Conservation (phyloP, 2,888 invertebrate species). For the Candidula unifasciata region DNA sequence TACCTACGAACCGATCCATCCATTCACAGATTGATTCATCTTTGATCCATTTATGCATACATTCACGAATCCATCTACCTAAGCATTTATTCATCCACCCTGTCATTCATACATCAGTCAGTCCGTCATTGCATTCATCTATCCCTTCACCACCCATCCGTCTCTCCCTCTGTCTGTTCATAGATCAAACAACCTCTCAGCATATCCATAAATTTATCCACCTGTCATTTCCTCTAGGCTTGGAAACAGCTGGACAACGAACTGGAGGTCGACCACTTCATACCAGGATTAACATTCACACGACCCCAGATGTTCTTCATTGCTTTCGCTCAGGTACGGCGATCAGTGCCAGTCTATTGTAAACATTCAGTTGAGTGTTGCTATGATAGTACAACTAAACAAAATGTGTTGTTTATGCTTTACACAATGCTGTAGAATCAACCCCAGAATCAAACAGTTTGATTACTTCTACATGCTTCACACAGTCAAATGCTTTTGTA, state of each 20-base stretch:
- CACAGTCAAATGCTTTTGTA: too few species aligned
- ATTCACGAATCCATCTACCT: neutral
- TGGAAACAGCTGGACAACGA: slow-evolving; percentile 49
- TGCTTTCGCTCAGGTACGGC: slow-evolving; percentile 50
- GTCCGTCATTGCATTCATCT: neutral
- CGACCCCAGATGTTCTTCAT: slow-evolving; percentile 54
- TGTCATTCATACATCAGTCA: neutral
- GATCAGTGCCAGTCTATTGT: neutral
- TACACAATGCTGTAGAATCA: too few species aligned
- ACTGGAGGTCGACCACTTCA: slow-evolving; percentile 45
- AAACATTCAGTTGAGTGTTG: too few species aligned
- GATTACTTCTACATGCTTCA: too few species aligned
- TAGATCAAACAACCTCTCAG: neutral
- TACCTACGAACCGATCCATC: too few species aligned
- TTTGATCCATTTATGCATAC: neutral
- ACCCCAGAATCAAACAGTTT: too few species aligned
- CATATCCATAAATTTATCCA: too few species aligned
- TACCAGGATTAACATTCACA: slow-evolving; percentile 52
- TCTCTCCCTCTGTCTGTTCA: neutral
- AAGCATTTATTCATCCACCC: neutral
- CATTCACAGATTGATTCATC: neutral
- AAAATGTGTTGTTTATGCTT: too few species aligned
- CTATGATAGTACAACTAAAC: too few species aligned
- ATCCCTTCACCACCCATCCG: neutral
- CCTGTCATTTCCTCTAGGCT: slow-evolving; percentile 30